Percentiles rank a stretch among this genome's conserved stretches.
These are phyloP conservation scores for Temnothorax curvispinosus DNA, from an alignment of 1,140 invertebrate species.

Conservation along the genomic window DNA sequence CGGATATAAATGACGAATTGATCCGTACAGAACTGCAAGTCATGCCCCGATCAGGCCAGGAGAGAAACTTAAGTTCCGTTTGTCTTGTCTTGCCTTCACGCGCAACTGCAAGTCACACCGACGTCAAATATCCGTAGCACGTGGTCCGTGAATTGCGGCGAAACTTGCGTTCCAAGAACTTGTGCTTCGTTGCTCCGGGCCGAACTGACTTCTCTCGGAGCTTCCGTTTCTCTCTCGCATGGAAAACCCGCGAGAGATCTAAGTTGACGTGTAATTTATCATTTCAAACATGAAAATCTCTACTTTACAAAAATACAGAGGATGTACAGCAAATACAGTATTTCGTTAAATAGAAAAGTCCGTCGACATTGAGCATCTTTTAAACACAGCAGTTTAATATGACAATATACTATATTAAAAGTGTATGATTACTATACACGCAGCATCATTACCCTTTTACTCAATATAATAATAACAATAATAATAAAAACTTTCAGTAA, in stretches of 20 bases:
- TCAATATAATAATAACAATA: neutral
- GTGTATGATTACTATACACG: neutral
- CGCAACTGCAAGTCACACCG: conserved; percentile 60
- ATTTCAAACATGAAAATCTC: conserved; percentile 43
- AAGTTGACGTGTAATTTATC: conserved; percentile 52
- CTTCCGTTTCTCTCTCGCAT: conserved; percentile 44
- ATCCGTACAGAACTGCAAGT: conserved; percentile 33
- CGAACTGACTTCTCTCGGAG: conserved; percentile 47
- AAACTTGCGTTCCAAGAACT: conserved; percentile 70
- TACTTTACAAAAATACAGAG: neutral
- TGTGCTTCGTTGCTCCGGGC: conserved; percentile 58
- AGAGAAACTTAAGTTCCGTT: conserved; percentile 67
- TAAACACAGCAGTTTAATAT: neutral
- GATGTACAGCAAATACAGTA: neutral
- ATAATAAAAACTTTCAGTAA: neutral
- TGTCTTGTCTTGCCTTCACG: conserved; percentile 66
- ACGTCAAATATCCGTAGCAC: conserved; percentile 73
- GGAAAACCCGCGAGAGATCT: conserved; percentile 8
- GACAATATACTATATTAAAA: neutral
- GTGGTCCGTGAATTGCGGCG: conserved; percentile 71
- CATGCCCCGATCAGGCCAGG: conserved; percentile 7
- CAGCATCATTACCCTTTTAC: neutral
- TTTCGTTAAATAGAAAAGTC: neutral
- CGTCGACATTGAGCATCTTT: neutral
- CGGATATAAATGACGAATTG: conserved; percentile 23